Base-by-base conservation (phyloP, 1,140 invertebrate genomes). In the Lepidurus packardi region DNA sequence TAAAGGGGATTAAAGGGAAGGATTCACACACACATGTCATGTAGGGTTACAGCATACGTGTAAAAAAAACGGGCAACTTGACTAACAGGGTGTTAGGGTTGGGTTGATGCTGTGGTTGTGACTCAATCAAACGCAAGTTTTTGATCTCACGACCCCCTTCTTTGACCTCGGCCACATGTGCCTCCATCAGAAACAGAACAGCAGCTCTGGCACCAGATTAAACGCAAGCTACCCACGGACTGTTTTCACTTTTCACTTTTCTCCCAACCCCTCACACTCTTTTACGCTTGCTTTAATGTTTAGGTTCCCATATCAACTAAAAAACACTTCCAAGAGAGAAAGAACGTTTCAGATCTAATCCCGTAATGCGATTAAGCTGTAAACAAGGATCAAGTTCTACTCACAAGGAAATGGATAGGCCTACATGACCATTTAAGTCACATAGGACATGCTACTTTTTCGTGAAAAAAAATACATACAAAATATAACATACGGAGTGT, bases 71-170 rank as follows among this genome's bases (percentile, higher is more conserved):
- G 13, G 21, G 21, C 53, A 13, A 65, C 53, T 65, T 65, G 53
- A 65, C 53, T 65, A 65, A 65, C 53, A 21, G 21, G 21, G 53
- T 11, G 53, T 65, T 65, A 65, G 53, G 13, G 53, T 16, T 65
- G 53, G 53, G 53, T 65, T 65, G 53, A 65, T 65, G 53, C 53
- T 65, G 53, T 16, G 53, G 53, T 65, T 65, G 53, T 65, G 53
- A 65, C 53, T 65, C 53, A 65, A 65, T 65, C 53, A 65, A 65
- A 65, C 53, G 53, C 53, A 65, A 65, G 53, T 65, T 65, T 65
- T 65, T 65, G 53, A 65, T 65, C 53, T 65, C 53, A 65, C 53
- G 53, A 65, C 53, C 53, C 53, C 53, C 53, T 65, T 65, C 53
- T 7, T 9, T 65, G 53, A 65, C 53, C 53, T 65, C 53, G 53